Evolutionary conservation across 1,140 invertebrate genomes (phyloP), one percentile per base, ranked within the genome.

Genomic region (Batillaria attramentaria): DNA sequence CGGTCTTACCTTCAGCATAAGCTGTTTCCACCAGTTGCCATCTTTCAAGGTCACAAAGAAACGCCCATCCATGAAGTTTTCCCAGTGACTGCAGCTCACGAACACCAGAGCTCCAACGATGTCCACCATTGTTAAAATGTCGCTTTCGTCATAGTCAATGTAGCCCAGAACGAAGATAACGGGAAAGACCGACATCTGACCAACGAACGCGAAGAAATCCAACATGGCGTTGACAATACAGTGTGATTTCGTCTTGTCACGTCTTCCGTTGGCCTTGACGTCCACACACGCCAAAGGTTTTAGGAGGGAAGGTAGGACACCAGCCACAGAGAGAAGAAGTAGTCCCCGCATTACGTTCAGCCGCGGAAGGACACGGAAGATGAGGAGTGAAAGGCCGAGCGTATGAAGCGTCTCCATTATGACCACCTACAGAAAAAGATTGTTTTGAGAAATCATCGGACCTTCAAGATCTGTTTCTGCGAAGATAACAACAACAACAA

Each of bases 31-130:
- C 13, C 43, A 18, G 42, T 72, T 83, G 10, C 10, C 62, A 0
- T 76, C 28, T 10, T 60, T 74, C 20, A 81, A 65, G 28, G 60
- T 13, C 37, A 83, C 68, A 60, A 86, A 83, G 35, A 87, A 78
- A 69, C 78, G 69, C 50, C 84, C 82, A 77, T 96, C 95, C 0
- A 97, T 95, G 86, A 97, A 99, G 91, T 99, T 99, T 91, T 99
- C 97, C 97, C 97, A 99, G 96, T 97, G 98, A 37, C 96, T 95
- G 46, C 96, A 94, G 6, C 97, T 98, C 43, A 97, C 95, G 60
- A 97, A 93, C 39, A 98, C 90, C 13, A 97, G 92, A 2, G 95
- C 92, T 4, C 41, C 70, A 16, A 76, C 54, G 33, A 84, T 24
- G 16, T 79, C 68, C 41, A 70, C 31, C 3, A 69, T 37, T 8